Conservation (phyloP, 2,888 invertebrate species). For the Leptura quadrifasciata region DNA sequence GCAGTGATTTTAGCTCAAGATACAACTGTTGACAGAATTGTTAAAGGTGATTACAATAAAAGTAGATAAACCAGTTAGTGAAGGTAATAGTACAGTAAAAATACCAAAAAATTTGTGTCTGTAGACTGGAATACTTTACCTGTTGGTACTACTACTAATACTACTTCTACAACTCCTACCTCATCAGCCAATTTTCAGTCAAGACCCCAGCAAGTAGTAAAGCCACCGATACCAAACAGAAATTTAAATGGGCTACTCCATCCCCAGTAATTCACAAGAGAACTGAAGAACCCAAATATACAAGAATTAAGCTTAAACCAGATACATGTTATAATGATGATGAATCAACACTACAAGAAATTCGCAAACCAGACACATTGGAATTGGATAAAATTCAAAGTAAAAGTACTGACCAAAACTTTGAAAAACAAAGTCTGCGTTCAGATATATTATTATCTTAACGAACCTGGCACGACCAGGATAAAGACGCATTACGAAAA, state of each 20-base stretch:
- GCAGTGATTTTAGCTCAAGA: slow-evolving; percentile 80
- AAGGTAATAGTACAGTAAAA: slow-evolving; percentile 50
- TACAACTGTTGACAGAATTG: slow-evolving; percentile 58
- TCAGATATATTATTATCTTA: slow-evolving; percentile 64
- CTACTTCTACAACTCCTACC: slow-evolving; percentile 28
- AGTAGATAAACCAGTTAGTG: slow-evolving; percentile 65
- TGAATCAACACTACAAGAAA: slow-evolving; percentile 64
- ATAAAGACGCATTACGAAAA: slow-evolving; percentile 78
- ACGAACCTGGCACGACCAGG: slow-evolving; percentile 51
- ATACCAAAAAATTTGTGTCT: slow-evolving; percentile 66
- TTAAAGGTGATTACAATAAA: slow-evolving; percentile 67
- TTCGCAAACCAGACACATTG: slow-evolving; percentile 79
- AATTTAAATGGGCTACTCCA: slow-evolving; percentile 61
- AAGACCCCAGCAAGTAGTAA: slow-evolving; percentile 38
- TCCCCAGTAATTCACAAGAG: slow-evolving; percentile 48
- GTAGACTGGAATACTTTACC: slow-evolving; percentile 73
- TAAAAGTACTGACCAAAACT: slow-evolving; percentile 44
- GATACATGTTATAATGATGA: slow-evolving; percentile 83
- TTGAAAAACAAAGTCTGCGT: slow-evolving; percentile 5
- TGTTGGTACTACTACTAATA: slow-evolving; percentile 48
- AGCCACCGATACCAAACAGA: slow-evolving; percentile 43
- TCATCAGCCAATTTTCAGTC: slow-evolving; percentile 52
- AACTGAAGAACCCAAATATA: slow-evolving; percentile 74
- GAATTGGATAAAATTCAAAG: slow-evolving; percentile 67
- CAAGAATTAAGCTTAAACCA: slow-evolving; percentile 84